Base-by-base conservation (phyloP, 2,797 vertebrate genomes). In the Naso thynnoides region DNA sequence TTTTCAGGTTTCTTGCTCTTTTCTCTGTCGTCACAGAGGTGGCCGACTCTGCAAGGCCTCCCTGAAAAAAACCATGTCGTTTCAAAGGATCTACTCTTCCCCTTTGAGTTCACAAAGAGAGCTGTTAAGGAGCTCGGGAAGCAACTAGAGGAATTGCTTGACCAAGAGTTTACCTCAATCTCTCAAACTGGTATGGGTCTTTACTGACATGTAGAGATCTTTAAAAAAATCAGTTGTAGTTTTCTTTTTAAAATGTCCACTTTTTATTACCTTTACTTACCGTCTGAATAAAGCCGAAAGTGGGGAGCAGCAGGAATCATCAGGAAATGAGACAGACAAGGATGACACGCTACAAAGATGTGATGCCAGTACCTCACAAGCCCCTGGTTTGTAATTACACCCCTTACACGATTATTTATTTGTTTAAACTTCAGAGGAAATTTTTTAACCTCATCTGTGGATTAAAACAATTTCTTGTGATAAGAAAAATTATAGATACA, bases 101-200 rank as follows among this genome's bases (percentile, higher is more conserved):
- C 62, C 9, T 87, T 91, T 49, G 14, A 71, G 47, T 5, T 6
- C 0, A 86, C 79, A 23, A 86, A 74, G 49, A 63, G 14, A 57
- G 59, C 48, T 4, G 69, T 91, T 0, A 39, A 85, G 5, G 18
- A 81, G 27, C 36, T 89, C 2, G 83, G 84, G 45, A 73, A 1
- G 66, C 45, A 58, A 19, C 67, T 93, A 19, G 45, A 88, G 36
- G 71, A 75, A 11, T 69, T 90, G n/a, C 87, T 81, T 68, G 53
- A 83, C 24, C 44, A 49, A 38, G 53, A 78, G 69, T 84, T 89
- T 42, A 16, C 48, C 11, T 53, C 65, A 6, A 36, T 90, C 59
- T 53, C 2, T 19, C 54, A 84, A 27, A 68, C 14, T 19, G 78
- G 90, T 93, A 48, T 6, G 70, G 63, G 1, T 45, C 1, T n/a